phyloP scores from a whole-genome alignment of 2,797 vertebrate genomes.

The Rhabdophis nuchalis region DNA sequence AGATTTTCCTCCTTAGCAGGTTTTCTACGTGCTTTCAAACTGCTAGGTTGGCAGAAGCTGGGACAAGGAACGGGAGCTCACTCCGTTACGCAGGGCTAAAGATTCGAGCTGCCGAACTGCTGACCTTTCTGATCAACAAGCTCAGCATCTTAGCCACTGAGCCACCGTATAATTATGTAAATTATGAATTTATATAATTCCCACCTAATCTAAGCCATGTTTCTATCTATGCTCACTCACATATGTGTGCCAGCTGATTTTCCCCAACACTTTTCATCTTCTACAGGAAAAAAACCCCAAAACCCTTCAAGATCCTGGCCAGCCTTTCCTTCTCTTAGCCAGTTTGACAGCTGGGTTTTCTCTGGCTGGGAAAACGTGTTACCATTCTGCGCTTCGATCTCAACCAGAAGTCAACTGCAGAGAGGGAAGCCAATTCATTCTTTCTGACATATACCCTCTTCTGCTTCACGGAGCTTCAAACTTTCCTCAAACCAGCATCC shows the following conservation, averaged over 20 bases:
- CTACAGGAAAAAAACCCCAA: neutral
- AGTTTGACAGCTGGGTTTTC: neutral
- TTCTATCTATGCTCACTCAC: neutral
- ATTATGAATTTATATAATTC: neutral
- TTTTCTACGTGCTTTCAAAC: no score
- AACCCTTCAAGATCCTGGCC: neutral
- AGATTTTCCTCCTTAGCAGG: no score
- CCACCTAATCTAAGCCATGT: neutral
- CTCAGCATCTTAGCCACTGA: no score
- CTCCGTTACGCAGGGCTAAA: no score
- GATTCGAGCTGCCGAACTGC: no score
- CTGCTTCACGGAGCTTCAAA: neutral
- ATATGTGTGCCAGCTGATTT: neutral
- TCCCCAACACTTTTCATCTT: neutral
- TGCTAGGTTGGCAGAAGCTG: no score
- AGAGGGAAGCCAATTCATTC: neutral
- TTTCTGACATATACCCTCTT: neutral
- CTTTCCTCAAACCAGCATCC: neutral
- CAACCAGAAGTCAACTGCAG: neutral
- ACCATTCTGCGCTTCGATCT: neutral
- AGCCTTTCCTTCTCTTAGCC: neutral
- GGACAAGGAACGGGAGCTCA: no score
- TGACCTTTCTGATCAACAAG: no score
- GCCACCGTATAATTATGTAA: no score
- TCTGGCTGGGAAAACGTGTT: neutral